phyloP scores from a whole-genome alignment of 2,113 vertebrate genomes.

The Bufo bufo region DNA sequence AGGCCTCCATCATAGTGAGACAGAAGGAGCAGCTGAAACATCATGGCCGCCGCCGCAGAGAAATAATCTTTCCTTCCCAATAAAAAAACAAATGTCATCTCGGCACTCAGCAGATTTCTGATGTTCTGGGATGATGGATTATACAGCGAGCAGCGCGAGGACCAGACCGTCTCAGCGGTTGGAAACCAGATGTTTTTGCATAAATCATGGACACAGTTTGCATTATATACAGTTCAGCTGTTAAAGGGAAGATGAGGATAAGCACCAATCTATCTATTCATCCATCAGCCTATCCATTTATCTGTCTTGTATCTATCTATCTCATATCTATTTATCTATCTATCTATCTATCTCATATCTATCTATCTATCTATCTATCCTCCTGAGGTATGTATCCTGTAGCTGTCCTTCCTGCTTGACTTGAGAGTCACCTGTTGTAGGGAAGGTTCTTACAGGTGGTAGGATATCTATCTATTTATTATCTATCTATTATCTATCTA shows the following conservation, averaged over 20 bases:
- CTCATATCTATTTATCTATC: no score
- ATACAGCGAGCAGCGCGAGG: neutral
- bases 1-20: neutral
- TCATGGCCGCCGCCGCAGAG: neutral
- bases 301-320: no score
- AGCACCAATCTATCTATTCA: conserved; percentile 5
- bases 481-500: no score
- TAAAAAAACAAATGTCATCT: conserved; percentile 52
- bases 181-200: conserved; percentile 56
- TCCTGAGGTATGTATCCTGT: no score
- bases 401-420: no score
- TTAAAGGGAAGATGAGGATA: conserved; percentile 43
- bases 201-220: conserved; percentile 49
- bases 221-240: conserved; percentile 40
- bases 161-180: conserved; percentile 34
- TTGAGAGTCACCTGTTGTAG: no score
- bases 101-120: conserved; percentile 50
- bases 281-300: no score
- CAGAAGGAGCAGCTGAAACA: conserved; percentile 29
- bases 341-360: no score
- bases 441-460: no score
- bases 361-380: no score
- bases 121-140: conserved; percentile 50
- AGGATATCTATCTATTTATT: neutral
- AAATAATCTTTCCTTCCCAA: conserved; percentile 36